Base-by-base conservation (phyloP, 2,113 vertebrate species). In the Prinia subflava region DNA sequence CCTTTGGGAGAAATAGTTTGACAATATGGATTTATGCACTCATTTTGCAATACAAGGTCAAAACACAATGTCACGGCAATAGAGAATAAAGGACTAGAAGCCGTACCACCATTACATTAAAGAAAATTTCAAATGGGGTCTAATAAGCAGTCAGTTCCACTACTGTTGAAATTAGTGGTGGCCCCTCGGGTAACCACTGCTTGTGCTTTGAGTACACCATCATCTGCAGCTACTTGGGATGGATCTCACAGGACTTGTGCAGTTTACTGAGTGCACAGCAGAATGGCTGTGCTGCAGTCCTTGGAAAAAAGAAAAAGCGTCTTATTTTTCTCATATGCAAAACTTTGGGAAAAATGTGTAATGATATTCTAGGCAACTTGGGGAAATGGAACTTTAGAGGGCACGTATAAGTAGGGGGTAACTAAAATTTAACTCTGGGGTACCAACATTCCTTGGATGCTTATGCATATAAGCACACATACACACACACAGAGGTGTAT, bases 1-100 rank as follows among this genome's bases (percentile, higher is more conserved):
- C 65, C 74, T 79, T 56, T 73, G 87, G 75, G 78, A 93, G n/a
- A 90, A 89, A 55, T 41, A 18, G n/a, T 76, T 79, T n/a, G 49
- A 76, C 82, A 71, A 56, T 56, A 79, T 33, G 28, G 60, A 94
- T 91, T 95, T 94, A 95, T 71, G 30, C 14, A 70, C 59, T 87
- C 44, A 42, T 67, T 93, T 94, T 93, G 39, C 35, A 68, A n/a
- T 42, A 60, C 10, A 69, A 85, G 60, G 49, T 53, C 55, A 85
- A 56, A 92, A 78, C 42, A 71, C 37, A 73, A 85, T 56, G 82
- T 74, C 42, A 91, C 53, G 30, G 39, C 50, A 70, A 30, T 11
- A 57, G 55, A 89, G 50, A 94, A 76, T 79, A 75, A 78, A 74
- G 31, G 56, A 25, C n/a, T 69, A 77, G 60, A 92, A 89, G 56